Evolutionary conservation across 2,888 invertebrate species (phyloP), one percentile per base, ranked within the genome.

Genomic region (Pegoplata infirma): DNA sequence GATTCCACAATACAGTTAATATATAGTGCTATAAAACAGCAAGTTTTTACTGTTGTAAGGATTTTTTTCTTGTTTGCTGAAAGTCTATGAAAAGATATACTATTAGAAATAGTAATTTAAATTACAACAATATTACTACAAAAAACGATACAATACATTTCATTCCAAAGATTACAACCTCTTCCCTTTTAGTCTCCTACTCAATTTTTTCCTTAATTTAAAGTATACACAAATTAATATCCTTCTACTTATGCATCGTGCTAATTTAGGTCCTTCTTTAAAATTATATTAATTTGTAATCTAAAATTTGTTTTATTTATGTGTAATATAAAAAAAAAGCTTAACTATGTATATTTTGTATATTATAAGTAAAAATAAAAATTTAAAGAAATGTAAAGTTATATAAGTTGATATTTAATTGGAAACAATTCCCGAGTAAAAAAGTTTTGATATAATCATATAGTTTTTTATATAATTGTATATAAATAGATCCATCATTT

Each of bases 131-230:
- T 55, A 32, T 5, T 16, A 40, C 36, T 21, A 7, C 0, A 25
- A 21, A 40, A 49, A 63, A 56, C 61, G 59, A 64, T 36, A 21
- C 14, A 73, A 21, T 56, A 59, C 47, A 69, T 53, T 78, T 74
- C 78, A 78, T 78, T 78, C 74, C 78, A 78, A 59, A 36, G 47
- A 63, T 47, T 74, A 64, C 44, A 46, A 44, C 32, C 55, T 44
- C 19, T 28, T 56, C 14, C 46, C 21, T 21, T 44, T 25, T 32
- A 58, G 10, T 36, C 10, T 44, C 23, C 55, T 40, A 6, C 5
- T 19, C 16, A 25, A n/a, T 32, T 36, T 28, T 23, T 19, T 49
- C 47, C 17, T 44, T 25, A 49, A 25, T 53, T 40, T 23, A 2
- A 49, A 56, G 5, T 8, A 8, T 56, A 56, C 23, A 47, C 6